Evolutionary conservation across 2,888 invertebrate genomes (phyloP), one percentile per base, ranked within the genome.

Genomic region (Idaea straminata): DNA sequence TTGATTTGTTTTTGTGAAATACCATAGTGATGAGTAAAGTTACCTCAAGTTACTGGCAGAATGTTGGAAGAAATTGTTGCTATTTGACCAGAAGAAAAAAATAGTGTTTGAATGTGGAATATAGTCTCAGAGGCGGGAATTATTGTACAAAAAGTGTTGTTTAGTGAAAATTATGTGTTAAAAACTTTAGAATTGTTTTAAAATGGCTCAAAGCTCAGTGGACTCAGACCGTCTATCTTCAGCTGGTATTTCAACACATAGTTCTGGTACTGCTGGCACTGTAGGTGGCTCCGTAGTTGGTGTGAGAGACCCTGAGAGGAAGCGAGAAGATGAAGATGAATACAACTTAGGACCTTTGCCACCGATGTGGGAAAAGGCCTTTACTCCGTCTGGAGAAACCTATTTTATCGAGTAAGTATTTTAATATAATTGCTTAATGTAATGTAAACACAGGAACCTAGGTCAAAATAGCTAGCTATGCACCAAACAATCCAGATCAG

Each of bases 341-440:
- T 96, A 96, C 83, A 96, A 97, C 72, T 91, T 99, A 65, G 99
- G 99, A 16, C 97, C 99, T 0, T 91, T 99, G 73, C 99, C 99
- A 66, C 94, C 96, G 5, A 98, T 99, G 93, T 99, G 99, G 99
- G 99, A 99, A 88, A 98, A 98, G 85, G 98, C 99, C 4, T 98
- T 97, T 83, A 99, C 99, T 13, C 98, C 99, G 73, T 97, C 97
- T 69, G 99, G 99, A 77, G 99, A 99, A 93, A 96, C 97, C 68
- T 99, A 99, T 92, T 99, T 98, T 83, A 99, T 99, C 77, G 99
- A 99, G 98, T 97, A 91, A 95, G 96, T 95, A 74, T 35, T 63
- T 7, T 47, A 47, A 47, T 25, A 25, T 2, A 25, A 25, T 2
- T 25, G 25, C 25, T 25, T 3, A 25, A 25, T 25, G 25, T 25